Conservation (phyloP, 1,140 invertebrate species). For the Pseudoatta argentina region DNA sequence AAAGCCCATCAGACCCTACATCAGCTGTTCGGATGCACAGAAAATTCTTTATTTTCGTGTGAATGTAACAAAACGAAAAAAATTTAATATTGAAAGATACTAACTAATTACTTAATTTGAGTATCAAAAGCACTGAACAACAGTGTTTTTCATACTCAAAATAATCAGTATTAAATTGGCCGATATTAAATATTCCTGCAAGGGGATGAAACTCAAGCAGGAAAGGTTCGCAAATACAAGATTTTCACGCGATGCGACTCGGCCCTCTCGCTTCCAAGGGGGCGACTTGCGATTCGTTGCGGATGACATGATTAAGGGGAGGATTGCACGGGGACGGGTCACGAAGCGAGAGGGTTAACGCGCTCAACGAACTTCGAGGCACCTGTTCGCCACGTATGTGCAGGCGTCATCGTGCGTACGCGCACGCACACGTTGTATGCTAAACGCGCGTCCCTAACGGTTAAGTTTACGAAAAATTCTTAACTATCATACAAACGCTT, state of each 20-base stretch:
- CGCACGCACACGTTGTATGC: slow-evolving; percentile 41
- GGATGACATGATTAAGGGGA: slow-evolving; percentile 11
- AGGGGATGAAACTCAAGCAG: too few species aligned
- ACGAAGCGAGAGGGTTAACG: slow-evolving; percentile 57
- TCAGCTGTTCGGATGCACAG: too few species aligned
- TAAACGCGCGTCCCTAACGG: slow-evolving; percentile 64
- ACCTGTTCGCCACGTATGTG: slow-evolving; percentile 46
- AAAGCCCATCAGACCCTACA: too few species aligned
- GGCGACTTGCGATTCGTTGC: slow-evolving; percentile 30
- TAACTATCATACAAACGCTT: slow-evolving; percentile 74
- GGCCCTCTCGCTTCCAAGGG: slow-evolving; percentile 31
- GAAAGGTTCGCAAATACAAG: not conserved
- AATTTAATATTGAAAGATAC: too few species aligned
- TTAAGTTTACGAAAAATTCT: slow-evolving; percentile 67
- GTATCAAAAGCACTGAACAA: too few species aligned
- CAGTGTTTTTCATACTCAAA: too few species aligned
- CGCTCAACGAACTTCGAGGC: slow-evolving; percentile 64
- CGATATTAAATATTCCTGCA: too few species aligned
- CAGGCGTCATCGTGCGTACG: not conserved
- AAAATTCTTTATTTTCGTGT: too few species aligned
- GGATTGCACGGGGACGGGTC: slow-evolving; percentile 49
- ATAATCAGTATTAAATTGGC: too few species aligned
- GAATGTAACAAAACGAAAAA: too few species aligned
- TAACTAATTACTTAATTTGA: too few species aligned
- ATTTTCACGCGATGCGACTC: slow-evolving; percentile 37